A percentile compares a stretch with the other conserved stretches of the same genome.
These are phyloP conservation scores for Alethe diademata DNA, from an alignment of 2,113 vertebrate species.

Conservation along the genomic window DNA sequence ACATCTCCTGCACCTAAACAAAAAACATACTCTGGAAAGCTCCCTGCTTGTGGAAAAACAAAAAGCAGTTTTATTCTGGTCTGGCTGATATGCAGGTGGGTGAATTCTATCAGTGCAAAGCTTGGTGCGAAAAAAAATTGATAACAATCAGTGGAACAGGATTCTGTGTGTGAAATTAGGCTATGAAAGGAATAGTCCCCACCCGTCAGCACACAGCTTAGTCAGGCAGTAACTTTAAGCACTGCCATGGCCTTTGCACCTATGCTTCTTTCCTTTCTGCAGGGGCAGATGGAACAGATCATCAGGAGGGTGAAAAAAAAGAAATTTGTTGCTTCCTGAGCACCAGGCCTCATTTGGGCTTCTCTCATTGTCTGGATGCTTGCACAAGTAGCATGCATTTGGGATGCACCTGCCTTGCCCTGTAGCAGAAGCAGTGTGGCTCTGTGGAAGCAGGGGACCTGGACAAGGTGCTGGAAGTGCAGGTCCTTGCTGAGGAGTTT, in stretches of 20 bases:
- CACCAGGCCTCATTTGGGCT: accelerated
- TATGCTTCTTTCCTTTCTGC: not conserved
- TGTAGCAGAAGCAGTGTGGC: not conserved
- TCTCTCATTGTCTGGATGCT: accelerated
- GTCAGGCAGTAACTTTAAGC: not conserved
- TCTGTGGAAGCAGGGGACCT: too few relatives aligned
- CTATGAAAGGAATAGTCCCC: not conserved
- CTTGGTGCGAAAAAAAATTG: not conserved
- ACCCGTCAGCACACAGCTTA: not conserved
- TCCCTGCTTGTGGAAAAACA: not conserved
- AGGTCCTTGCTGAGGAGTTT: not conserved
- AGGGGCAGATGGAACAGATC: not conserved
- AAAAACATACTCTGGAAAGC: not conserved
- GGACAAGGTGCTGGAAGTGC: not conserved
- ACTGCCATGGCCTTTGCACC: not conserved
- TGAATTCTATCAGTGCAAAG: not conserved
- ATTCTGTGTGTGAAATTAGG: not conserved
- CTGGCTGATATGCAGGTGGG: not conserved
- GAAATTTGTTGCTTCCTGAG: not conserved
- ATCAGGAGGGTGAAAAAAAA: not conserved
- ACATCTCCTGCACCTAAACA: not conserved
- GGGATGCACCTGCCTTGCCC: not conserved
- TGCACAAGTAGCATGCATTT: not conserved
- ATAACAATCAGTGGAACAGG: not conserved
- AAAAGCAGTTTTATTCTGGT: not conserved